These are phyloP conservation scores for Neosalanx taihuensis DNA, from an alignment of 2,797 vertebrate species.

Conservation along the genomic window DNA sequence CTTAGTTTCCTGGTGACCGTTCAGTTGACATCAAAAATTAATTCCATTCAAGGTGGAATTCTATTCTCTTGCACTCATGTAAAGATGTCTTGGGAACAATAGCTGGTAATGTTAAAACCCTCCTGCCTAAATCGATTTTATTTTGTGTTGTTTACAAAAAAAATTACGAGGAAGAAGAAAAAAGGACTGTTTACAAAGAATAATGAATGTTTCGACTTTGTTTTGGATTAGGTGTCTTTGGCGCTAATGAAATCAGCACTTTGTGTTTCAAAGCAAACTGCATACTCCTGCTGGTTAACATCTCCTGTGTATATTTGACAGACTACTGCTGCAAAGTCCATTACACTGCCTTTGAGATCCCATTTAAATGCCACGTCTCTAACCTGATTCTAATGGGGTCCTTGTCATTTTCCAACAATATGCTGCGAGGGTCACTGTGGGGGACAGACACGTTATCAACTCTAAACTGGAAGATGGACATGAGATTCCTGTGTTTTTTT, in stretches of 20 bases:
- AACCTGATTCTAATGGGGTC: neutral
- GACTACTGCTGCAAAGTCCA: neutral
- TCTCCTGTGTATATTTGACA: neutral
- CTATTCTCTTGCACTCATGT: neutral
- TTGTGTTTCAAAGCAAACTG: neutral
- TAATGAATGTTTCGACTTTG: neutral
- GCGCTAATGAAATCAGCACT: neutral
- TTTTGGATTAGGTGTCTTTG: neutral
- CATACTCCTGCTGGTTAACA: neutral
- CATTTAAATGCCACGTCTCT: neutral
- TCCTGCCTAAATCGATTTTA: neutral
- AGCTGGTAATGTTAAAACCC: neutral
- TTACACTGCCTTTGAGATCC: constrained; percentile 13
- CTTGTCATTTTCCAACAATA: neutral
- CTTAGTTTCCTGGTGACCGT: neutral
- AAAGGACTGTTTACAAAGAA: neutral
- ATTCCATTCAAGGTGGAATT: neutral
- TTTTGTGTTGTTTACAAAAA: constrained; percentile 5
- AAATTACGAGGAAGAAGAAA: neutral
- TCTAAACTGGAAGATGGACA: neutral
- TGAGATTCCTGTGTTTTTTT: neutral
- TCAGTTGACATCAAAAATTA: neutral
- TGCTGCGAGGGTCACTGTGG: neutral
- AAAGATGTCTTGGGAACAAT: neutral
- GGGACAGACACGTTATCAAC: neutral